These are phyloP conservation scores for Odontesthes bonariensis DNA, from an alignment of 2,113 vertebrate species.

Conservation along the genomic window DNA sequence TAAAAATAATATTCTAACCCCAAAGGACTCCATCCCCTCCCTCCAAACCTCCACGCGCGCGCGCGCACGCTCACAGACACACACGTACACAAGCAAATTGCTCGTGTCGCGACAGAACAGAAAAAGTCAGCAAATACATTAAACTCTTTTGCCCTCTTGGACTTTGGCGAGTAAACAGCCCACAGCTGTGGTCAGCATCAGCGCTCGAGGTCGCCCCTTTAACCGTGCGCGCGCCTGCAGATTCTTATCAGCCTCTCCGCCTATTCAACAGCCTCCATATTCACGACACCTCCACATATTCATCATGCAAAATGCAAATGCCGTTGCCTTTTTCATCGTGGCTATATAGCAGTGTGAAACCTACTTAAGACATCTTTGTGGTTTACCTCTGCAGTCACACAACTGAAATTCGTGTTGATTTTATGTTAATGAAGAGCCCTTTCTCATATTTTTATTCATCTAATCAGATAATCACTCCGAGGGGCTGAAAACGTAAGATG, in stretches of 20 bases:
- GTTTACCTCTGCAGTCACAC: not conserved
- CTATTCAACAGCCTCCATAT: constrained; percentile 79
- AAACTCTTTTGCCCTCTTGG: constrained; percentile 59
- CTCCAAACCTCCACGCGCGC: not conserved
- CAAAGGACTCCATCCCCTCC: not conserved
- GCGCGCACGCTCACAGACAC: constrained; percentile 4
- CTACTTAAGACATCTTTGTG: constrained; percentile 10
- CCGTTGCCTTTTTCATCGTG: constrained; percentile 53
- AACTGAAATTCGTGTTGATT: constrained; percentile 17
- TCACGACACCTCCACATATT: constrained; percentile 79
- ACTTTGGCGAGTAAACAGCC: constrained; percentile 65
- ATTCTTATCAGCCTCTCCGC: constrained; percentile 68
- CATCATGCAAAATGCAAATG: constrained; percentile 83
- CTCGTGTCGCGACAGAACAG: constrained; percentile 42
- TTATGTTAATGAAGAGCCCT: not conserved
- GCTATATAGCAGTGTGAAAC: constrained; percentile 29
- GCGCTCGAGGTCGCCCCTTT: constrained; percentile 46
- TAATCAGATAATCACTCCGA: constrained; percentile 51
- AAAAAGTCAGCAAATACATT: constrained; percentile 55
- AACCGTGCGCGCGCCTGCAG: constrained; percentile 64
- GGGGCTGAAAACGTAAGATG: constrained; percentile 12
- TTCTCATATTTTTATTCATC: constrained; percentile 28
- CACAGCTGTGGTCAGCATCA: constrained; percentile 48
- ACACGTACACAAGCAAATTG: constrained; percentile 10
- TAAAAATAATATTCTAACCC: constrained; percentile 29